Evolutionary conservation across 2,113 vertebrate genomes (phyloP), one percentile per base, ranked within the genome.

Genomic region (Cephalopterus ornatus): DNA sequence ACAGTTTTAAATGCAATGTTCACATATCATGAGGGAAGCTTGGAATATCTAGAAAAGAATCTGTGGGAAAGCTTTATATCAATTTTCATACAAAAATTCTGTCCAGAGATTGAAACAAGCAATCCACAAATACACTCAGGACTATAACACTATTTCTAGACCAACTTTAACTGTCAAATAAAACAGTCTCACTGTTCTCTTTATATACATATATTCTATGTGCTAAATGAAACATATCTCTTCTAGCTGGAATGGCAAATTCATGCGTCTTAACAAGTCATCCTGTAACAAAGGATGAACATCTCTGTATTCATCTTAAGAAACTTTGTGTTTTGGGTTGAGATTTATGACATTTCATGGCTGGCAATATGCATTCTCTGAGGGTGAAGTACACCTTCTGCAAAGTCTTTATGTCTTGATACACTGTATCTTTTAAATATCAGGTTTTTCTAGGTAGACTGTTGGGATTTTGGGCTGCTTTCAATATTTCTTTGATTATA

Each of bases 231-330:
- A 93, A 59, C 9, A 42, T 78, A 50, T 21, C 49, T 46, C 27
- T 94, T 67, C 42, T 68, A 77, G n/a, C 33, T 62, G 21, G 35
- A 88, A 8, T 75, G 61, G 78, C 70, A 92, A 58, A 19, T 92
- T 85, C 53, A 83, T 62, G 73, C 66, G 88, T 75, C 63, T 83
- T 65, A 85, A 85, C 65, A 75, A 90, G 78, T 49, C 26, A 1
- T 62, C 49, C 53, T n/a, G 19, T 68, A 92, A 88, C 27, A 95
- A 89, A 94, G 32, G 85, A 89, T 88, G 27, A 92, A 88, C 46
- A 90, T 55, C 67, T 88, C 59, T 62, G 56, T 79, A 88, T 89
- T 91, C 67, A 70, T 12, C 14, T 24, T 79, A 72, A 73, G 62
- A 82, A 88, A 76, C 41, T 85, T 95, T 85, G 78, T 50, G 73